These are phyloP conservation scores for Pyrrhura leucotis DNA, from an alignment of 2,797 vertebrate species.

Conservation along the genomic window DNA sequence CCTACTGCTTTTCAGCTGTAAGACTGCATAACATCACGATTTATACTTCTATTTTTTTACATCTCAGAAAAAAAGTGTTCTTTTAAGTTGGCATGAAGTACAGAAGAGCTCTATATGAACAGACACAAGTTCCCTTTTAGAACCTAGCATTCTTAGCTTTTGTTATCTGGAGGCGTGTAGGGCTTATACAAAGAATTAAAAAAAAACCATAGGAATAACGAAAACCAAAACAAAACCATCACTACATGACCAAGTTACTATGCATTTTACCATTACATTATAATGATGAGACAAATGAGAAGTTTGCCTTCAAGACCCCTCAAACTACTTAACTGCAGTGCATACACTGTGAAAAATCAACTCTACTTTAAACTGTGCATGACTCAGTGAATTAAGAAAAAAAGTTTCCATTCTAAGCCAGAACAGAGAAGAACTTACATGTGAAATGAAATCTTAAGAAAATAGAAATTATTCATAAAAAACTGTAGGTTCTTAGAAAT, in stretches of 20 bases:
- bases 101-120: neutral
- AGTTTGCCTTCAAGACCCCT: neutral
- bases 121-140: neutral
- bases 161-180: neutral
- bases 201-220: accelerated
- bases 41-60: neutral
- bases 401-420: neutral
- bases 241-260: neutral
- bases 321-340: neutral
- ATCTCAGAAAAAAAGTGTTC: neutral
- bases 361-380: neutral
- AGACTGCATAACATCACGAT: neutral
- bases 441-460: neutral
- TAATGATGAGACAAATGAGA: neutral
- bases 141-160: neutral
- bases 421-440: neutral
- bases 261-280: neutral
- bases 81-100: neutral
- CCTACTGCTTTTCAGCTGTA: neutral
- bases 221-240: neutral
- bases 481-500: neutral
- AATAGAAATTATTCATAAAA: neutral
- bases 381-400: neutral
- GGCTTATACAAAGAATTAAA: neutral
- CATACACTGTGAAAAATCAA: neutral